phyloP scores from a whole-genome alignment of 1,140 invertebrate genomes.

The Coboldia fuscipes region DNA sequence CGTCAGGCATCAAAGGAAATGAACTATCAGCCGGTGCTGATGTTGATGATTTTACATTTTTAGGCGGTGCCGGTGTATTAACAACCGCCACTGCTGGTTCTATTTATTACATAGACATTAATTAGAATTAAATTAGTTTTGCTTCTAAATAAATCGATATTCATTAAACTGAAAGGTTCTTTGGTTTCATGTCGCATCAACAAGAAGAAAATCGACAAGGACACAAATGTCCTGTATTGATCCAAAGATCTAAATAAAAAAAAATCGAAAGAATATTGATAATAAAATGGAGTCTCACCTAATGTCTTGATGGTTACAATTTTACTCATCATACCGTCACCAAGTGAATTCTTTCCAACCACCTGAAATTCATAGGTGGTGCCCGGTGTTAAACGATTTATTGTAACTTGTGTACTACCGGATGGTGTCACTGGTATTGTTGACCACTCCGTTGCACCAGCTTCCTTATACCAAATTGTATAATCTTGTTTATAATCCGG shows the following conservation, averaged over 20 bases:
- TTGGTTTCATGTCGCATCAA: too few relatives aligned
- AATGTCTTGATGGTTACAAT: conserved; percentile 73
- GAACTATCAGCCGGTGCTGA: conserved; percentile 26
- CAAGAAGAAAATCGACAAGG: too few relatives aligned
- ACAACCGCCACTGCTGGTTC: too few relatives aligned
- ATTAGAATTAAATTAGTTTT: too few relatives aligned
- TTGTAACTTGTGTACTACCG: conserved; percentile 71
- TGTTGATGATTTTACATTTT: conserved; percentile 9
- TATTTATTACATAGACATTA: too few relatives aligned
- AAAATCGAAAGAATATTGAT: too few relatives aligned
- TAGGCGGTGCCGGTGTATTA: not conserved
- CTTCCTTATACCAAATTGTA: conserved; percentile 75
- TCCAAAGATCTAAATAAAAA: too few relatives aligned
- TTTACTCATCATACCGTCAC: conserved; percentile 88
- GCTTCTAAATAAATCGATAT: too few relatives aligned
- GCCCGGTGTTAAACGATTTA: conserved; percentile 72
- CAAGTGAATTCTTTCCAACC: conserved; percentile 78
- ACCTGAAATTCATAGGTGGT: conserved; percentile 94
- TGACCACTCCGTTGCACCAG: conserved; percentile 66
- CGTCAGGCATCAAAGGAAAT: conserved; percentile 35
- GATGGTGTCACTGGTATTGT: conserved; percentile 82
- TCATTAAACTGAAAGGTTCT: too few relatives aligned
- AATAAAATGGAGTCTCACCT: conserved; percentile 41
- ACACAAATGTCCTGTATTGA: too few relatives aligned
- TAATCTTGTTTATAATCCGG: conserved; percentile 87